Evolutionary conservation across 2,113 vertebrate genomes (phyloP).

Genomic region (Anguilla rostrata): DNA sequence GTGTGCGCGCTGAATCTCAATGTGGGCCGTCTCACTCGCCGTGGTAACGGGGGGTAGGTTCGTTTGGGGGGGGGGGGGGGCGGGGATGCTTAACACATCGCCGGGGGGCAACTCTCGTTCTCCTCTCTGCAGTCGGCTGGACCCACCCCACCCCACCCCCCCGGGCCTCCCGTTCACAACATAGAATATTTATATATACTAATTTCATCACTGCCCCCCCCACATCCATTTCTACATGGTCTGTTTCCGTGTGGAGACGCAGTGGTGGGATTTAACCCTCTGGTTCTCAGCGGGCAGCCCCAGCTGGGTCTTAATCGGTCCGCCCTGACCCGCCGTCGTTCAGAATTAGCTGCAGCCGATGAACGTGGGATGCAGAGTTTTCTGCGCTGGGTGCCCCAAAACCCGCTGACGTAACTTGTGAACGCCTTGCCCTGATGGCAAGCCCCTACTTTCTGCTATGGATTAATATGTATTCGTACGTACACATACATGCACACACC

Average conservation of each 20-base stretch:
- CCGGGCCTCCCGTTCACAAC: constrained; percentile 49
- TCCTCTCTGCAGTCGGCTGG: constrained; percentile 46
- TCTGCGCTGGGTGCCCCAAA: not conserved
- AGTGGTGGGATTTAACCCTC: constrained; percentile 25
- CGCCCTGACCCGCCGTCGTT: constrained; percentile 35
- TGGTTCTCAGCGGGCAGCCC: constrained; percentile 32
- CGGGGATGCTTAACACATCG: constrained; percentile 3
- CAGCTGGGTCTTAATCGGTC: constrained; percentile 38
- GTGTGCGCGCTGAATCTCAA: constrained; percentile 72
- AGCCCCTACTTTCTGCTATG: too few relatives aligned
- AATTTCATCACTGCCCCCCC: constrained; percentile 46
- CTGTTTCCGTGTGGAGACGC: constrained; percentile 19
- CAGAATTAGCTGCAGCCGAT: constrained; percentile 35
- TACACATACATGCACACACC: too few relatives aligned
- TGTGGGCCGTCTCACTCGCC: constrained; percentile 66
- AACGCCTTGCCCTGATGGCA: too few relatives aligned
- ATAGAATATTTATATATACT: constrained; percentile 49
- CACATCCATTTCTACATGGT: not conserved
- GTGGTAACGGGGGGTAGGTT: constrained; percentile 75
- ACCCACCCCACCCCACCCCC: constrained; percentile 7
- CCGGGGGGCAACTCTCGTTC: not conserved
- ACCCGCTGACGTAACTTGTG: not conserved
- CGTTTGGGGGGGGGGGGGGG: constrained; percentile 47
- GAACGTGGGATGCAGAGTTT: constrained; percentile 28
- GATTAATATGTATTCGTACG: too few relatives aligned